Base-by-base conservation (phyloP, 2,113 vertebrate genomes). In the Otis tarda region DNA sequence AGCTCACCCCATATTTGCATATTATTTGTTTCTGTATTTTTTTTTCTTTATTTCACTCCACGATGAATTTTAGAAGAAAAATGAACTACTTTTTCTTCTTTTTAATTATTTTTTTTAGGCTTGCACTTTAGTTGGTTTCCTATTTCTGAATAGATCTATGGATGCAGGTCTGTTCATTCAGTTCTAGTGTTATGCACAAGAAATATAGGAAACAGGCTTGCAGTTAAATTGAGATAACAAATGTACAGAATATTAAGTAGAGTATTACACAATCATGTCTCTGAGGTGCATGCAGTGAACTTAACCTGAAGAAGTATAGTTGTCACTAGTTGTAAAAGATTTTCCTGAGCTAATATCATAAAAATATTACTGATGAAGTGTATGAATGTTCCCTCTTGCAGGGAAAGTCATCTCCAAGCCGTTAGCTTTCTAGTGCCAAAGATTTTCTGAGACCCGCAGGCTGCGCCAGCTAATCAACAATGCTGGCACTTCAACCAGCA, bases 401-500 rank as follows among this genome's bases (percentile, higher is more conserved):
- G n/a, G 18, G 43, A 83, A 71, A 39, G 8, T 68, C 15, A 41
- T 7, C 21, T 52, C 47, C 30, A 28, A 67, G n/a, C 27, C 70
- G 21, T 35, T 55, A 10, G 12, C 8, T 82, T 90, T 75, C 47
- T 70, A 50, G 6, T 52, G 21, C 4, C 47, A 33, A 59, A 55
- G 15, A 11, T 84, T 50, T 63, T 37, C 73, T 63, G 52, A 75
- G 63, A 31, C 5, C 5, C 23, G 35, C 7, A 64, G 43, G 20
- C 18, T 52, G 28, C 10, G 43, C 15, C 31, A 68, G 14, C 6
- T 41, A 24, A 81, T 39, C 31, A 50, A 14, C 33, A 27, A 15
- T 10, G 14, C 12, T 87, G n/a, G 17, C 7, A 12, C 6, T 47
- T 64, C 0, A 0, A 49, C 12, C 47, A 35, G 12, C 43, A 47